A percentile compares a stretch with the other conserved stretches of the same genome.
These are phyloP conservation scores for Vultur gryphus DNA, from an alignment of 2,797 vertebrate species.

Conservation along the genomic window DNA sequence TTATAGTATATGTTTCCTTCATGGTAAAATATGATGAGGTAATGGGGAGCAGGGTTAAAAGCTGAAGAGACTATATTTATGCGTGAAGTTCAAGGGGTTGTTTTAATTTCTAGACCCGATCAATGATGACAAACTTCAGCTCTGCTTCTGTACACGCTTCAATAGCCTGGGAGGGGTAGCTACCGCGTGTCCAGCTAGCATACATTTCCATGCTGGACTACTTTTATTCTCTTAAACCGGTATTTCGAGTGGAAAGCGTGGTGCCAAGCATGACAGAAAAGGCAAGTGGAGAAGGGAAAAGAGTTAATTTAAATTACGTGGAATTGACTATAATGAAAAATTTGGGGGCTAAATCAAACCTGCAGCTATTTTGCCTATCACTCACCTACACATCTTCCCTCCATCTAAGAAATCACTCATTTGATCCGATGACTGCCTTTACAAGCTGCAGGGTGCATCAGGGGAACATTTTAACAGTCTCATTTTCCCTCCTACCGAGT, in stretches of 20 bases:
- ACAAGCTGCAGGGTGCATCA: background rate
- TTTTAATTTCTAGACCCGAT: slow-evolving; percentile 20
- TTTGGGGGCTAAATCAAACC: background rate
- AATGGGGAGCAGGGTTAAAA: slow-evolving; percentile 56
- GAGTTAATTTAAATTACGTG: background rate
- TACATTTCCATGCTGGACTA: background rate
- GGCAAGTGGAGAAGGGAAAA: background rate
- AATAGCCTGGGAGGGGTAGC: background rate
- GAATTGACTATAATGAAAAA: background rate
- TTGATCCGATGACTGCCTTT: background rate
- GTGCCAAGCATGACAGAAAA: background rate
- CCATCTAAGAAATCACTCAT: background rate
- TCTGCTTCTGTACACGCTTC: background rate
- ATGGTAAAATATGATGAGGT: slow-evolving; percentile 55
- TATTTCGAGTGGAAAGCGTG: background rate
- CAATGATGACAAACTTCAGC: slow-evolving; percentile 17
- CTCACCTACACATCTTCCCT: background rate
- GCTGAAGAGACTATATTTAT: slow-evolving; percentile 47
- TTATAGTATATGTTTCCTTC: slow-evolving; percentile 51
- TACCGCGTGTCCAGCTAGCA: background rate
- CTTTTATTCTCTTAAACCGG: background rate
- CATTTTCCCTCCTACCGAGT: background rate
- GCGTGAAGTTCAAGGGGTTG: slow-evolving; percentile 21
- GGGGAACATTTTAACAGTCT: background rate
- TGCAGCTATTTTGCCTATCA: background rate